Conservation (phyloP, 2,888 invertebrate species). For the Lasioglossum leucozonium region DNA sequence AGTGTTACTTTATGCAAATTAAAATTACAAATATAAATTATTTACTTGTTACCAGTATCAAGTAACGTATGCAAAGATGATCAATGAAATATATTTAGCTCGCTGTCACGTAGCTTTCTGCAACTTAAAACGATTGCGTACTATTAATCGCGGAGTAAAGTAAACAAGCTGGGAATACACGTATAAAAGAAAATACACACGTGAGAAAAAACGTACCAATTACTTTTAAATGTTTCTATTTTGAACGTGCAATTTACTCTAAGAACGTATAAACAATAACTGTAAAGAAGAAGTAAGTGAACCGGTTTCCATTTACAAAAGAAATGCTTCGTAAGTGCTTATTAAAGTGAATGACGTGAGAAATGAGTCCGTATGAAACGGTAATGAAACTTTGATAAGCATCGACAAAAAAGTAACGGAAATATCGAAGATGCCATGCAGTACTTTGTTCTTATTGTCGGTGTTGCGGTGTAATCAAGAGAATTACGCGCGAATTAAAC, state of each 20-base stretch:
- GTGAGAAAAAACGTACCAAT: neutral
- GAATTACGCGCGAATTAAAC: conserved; percentile 23
- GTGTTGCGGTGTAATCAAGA: conserved; percentile 4
- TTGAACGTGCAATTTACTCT: neutral
- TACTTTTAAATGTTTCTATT: neutral
- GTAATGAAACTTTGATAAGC: conserved; percentile 31
- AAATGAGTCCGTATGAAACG: conserved; percentile 11
- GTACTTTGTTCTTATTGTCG: conserved; percentile 23
- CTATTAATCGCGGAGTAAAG: neutral
- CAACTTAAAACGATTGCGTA: neutral
- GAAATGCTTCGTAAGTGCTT: conserved; percentile 13
- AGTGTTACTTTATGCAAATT: too few species aligned
- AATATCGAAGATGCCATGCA: conserved; percentile 30
- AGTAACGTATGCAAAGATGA: neutral
- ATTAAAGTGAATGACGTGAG: conserved; percentile 43
- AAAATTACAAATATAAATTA: too few species aligned
- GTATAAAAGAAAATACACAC: neutral
- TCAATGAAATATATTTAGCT: neutral
- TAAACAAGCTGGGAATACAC: neutral
- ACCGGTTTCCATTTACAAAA: neutral
- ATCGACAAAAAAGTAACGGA: conserved; percentile 35
- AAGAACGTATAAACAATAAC: conserved; percentile 7
- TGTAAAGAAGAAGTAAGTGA: neutral
- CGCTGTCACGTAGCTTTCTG: neutral
- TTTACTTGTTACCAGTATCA: neutral